These are phyloP conservation scores for Gallinago solitaria DNA, from an alignment of 2,797 vertebrate species.

Conservation along the genomic window DNA sequence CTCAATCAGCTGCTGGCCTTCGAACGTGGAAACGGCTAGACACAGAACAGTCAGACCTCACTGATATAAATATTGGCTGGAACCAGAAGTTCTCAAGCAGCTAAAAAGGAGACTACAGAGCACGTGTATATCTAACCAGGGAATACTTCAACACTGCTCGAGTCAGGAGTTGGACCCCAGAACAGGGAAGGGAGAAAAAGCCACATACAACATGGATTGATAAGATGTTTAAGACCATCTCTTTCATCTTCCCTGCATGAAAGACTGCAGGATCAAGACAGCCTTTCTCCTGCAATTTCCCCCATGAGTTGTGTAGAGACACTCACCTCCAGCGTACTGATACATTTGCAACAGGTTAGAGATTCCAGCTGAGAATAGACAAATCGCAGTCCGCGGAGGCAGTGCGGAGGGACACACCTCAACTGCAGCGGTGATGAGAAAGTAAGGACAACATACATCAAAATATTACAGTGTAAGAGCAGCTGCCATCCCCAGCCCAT, in stretches of 20 bases:
- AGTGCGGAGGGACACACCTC: conserved; percentile 90
- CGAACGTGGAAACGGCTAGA: neutral
- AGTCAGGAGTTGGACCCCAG: neutral
- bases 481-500: neutral
- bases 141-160: neutral
- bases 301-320: neutral
- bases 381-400: conserved; percentile 87
- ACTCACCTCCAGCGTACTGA: conserved; percentile 88
- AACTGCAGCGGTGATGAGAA: conserved; percentile 75
- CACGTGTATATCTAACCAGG: neutral
- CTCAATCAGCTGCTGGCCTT: neutral
- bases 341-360: conserved; percentile 89
- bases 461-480: neutral
- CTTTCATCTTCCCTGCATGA: neutral
- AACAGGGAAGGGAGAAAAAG: neutral
- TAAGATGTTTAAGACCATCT: neutral
- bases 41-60: neutral
- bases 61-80: neutral
- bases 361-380: conserved; percentile 94
- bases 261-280: neutral
- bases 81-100: neutral
- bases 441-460: neutral
- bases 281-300: neutral
- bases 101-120: neutral
- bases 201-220: neutral